These are phyloP conservation scores for Medauroidea extradentata DNA, from an alignment of 1,140 invertebrate species.

Conservation along the genomic window DNA sequence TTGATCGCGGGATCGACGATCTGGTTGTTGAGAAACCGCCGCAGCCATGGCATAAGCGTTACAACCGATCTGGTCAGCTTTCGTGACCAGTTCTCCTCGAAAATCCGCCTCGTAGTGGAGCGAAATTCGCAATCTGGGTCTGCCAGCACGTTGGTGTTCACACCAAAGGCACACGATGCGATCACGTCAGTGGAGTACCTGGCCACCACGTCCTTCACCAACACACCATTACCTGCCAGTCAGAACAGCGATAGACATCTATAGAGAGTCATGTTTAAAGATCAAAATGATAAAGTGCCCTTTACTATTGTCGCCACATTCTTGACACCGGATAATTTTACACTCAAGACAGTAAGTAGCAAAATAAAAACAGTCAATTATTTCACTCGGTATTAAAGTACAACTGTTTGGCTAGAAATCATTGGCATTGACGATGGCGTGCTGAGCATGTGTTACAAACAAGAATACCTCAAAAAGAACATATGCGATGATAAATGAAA, in stretches of 20 bases:
- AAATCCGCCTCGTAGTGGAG: not conserved
- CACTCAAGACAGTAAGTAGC: no score
- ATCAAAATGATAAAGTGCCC: no score
- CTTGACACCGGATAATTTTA: no score
- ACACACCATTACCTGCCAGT: not conserved
- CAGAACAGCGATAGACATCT: not conserved
- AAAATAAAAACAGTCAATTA: no score
- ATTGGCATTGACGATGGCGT: no score
- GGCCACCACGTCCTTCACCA: conserved; percentile 10
- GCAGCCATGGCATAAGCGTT: not conserved
- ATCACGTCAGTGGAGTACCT: conserved; percentile 31
- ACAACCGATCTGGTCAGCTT: not conserved
- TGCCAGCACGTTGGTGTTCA: conserved; percentile 23
- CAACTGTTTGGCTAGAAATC: no score
- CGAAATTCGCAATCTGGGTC: conserved; percentile 12
- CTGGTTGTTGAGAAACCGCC: not conserved
- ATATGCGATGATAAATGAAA: no score
- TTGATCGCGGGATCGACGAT: not conserved
- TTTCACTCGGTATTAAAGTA: no score
- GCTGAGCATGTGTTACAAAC: no score
- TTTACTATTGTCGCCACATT: no score
- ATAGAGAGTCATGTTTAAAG: not conserved
- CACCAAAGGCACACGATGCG: conserved; percentile 25
- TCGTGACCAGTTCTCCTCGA: not conserved
- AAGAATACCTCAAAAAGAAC: no score